Evolutionary conservation across 2,113 vertebrate species (phyloP).

Genomic region (Oncorhynchus mykiss): DNA sequence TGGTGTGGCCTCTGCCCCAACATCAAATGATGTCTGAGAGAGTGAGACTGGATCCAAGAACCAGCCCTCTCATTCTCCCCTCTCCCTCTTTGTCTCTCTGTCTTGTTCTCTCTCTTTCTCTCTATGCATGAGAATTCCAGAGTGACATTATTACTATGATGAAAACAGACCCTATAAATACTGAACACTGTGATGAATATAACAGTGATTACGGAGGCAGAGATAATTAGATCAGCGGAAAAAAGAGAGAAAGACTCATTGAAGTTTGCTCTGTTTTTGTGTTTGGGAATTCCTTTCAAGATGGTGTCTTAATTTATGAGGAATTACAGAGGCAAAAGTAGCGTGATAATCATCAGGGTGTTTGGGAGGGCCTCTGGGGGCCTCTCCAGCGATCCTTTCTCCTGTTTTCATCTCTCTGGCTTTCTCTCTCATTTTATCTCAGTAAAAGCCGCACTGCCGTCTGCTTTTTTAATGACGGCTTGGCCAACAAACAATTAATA

Average conservation of each 20-base stretch:
- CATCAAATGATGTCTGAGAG: conserved; percentile 74
- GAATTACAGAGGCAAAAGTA: conserved; percentile 66
- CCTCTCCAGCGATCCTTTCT: conserved; percentile 54
- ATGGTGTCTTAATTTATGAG: conserved; percentile 72
- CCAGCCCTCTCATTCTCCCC: conserved; percentile 24
- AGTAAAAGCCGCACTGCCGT: conserved; percentile 58
- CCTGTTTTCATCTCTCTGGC: conserved; percentile 52
- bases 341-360: conserved; percentile 67
- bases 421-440: conserved; percentile 53
- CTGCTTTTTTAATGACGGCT: conserved; percentile 67
- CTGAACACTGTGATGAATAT: conserved; percentile 78
- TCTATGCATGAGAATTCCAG: conserved; percentile 74
- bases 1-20: conserved; percentile 75
- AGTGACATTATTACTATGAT: conserved; percentile 78
- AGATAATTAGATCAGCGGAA: conserved; percentile 75
- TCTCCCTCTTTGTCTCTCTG: conserved; percentile 27
- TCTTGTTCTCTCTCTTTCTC: conserved; percentile 15
- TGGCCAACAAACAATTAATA: conserved; percentile 73
- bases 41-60: conserved; percentile 48
- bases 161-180: conserved; percentile 81
- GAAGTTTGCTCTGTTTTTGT: conserved; percentile 75
- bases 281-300: conserved; percentile 79
- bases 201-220: conserved; percentile 76
- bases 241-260: conserved; percentile 58
- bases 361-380: conserved; percentile 55